phyloP scores from a whole-genome alignment of 2,113 vertebrate genomes.

The Sturnira hondurensis region DNA sequence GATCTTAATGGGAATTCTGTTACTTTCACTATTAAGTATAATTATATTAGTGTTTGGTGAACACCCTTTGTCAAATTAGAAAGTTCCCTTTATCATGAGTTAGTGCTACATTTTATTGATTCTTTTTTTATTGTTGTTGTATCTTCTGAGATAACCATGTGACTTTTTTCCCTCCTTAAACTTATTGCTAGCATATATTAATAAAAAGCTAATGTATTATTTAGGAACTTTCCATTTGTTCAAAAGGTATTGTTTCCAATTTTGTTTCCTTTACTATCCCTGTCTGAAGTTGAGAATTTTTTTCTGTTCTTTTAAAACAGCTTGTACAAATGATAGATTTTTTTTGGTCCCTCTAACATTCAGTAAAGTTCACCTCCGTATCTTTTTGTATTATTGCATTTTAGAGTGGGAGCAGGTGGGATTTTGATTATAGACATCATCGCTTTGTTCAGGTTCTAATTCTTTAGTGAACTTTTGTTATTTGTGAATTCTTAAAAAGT shows the following conservation, averaged over 20 bases:
- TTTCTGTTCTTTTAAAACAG: background rate
- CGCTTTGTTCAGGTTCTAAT: background rate
- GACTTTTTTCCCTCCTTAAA: background rate
- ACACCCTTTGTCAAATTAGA: background rate
- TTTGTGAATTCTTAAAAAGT: background rate
- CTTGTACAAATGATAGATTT: background rate
- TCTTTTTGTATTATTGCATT: background rate
- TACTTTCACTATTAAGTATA: background rate
- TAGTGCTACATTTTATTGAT: background rate
- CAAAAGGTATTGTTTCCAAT: background rate
- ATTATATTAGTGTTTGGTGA: background rate
- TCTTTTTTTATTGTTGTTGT: background rate
- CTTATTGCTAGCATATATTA: background rate
- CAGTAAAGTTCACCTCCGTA: background rate
- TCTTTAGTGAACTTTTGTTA: background rate
- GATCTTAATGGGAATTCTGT: background rate
- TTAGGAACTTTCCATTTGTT: background rate
- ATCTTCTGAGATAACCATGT: background rate
- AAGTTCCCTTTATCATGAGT: background rate
- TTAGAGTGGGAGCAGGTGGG: background rate
- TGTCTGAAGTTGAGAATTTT: background rate
- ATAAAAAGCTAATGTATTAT: background rate
- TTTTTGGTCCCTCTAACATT: background rate
- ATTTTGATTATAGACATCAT: background rate
- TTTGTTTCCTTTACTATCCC: background rate